Base-by-base conservation (phyloP, 2,797 vertebrate genomes). In the Vultur gryphus region DNA sequence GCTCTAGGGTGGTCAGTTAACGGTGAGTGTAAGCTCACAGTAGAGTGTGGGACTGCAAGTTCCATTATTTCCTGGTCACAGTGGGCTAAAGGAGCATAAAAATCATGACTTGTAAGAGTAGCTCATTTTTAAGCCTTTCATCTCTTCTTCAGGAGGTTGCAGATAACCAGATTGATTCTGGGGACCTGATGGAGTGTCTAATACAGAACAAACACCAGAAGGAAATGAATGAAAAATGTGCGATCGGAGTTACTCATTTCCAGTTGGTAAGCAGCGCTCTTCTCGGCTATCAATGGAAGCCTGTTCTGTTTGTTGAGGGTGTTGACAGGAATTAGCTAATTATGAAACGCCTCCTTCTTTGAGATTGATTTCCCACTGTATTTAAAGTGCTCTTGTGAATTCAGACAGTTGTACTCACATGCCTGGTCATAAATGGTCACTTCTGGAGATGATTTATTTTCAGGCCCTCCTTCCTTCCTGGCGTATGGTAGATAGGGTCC, bases 181-280 rank as follows among this genome's bases (percentile, higher is more conserved):
- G 99, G 14, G 99, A 99, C 87, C 98, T 99, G 95, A 99, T 99
- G 99, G 99, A 99, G 93, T 99, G 99, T 93, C 97, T 99, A 82
- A 99, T 99, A 80, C 99, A 99, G 98, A 99, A 99, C 98, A 99
- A 99, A 89, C 99, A 99, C 97, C 99, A 99, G 98, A 99, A 99
- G 96, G 99, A 99, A 97, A 99, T 99, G 99, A 99, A 99, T 46
- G 99, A 99, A 93, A 99, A 99, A 95, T 99, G 99, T 67, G 96
- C 98, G 3, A 99, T 99, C 0, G 99, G 99, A 55, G 99, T 99
- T 95, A 99, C 99, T 8, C 99, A 99, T 96, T 99, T 99, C 98
- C 99, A 99, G 94, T 98, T 99, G 99, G 99, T 99, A 97, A 99
- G 98, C 95, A 54, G 57, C 0, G 0, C 76, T 87, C 66, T 75